A percentile compares a stretch with the other conserved stretches of the same genome.
Conservation (phyloP, 2,113 vertebrate genomes). For the Oxygymnocypris stewartii region DNA sequence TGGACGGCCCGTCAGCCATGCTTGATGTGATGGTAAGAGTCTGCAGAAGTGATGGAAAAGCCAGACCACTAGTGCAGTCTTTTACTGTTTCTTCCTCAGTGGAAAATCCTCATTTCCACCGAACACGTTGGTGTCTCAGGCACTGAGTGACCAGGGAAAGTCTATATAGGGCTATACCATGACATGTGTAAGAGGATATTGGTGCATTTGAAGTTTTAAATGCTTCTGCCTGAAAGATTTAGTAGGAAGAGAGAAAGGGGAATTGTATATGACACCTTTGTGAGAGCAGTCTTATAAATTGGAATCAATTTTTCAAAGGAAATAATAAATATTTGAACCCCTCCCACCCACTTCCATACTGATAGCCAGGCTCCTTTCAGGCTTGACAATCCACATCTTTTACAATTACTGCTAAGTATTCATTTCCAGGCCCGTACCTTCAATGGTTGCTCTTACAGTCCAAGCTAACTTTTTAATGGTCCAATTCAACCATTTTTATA, state of each 20-base stretch:
- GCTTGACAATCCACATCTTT: conserved; percentile 63
- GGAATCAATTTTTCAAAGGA: conserved; percentile 75
- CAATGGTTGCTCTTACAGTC: conserved; percentile 53
- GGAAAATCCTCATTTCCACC: conserved; percentile 66
- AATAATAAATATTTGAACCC: conserved; percentile 76
- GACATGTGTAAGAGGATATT: conserved; percentile 77
- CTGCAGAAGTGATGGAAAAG: conserved; percentile 68
- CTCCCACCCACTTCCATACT: conserved; percentile 58
- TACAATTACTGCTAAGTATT: conserved; percentile 65
- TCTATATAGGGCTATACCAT: conserved; percentile 69
- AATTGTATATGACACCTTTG: conserved; percentile 71
- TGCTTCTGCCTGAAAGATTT: conserved; percentile 80
- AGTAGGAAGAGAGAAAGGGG: conserved; percentile 58
- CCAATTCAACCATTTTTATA: conserved; percentile 69
- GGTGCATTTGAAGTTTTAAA: conserved; percentile 81
- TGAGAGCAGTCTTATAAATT: conserved; percentile 69
- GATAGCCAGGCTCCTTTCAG: conserved; percentile 69
- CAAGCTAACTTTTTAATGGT: conserved; percentile 64
- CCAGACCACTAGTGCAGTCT: conserved; percentile 67
- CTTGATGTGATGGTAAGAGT: conserved; percentile 47
- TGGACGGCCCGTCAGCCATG: conserved; percentile 48
- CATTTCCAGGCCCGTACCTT: conserved; percentile 53
- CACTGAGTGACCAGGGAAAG: conserved; percentile 63
- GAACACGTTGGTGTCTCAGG: conserved; percentile 63
- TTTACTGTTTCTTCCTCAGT: conserved; percentile 63